Evolutionary conservation across 2,888 invertebrate genomes (phyloP), one percentile per base, ranked within the genome.

Genomic region (Spilosoma lubricipeda): DNA sequence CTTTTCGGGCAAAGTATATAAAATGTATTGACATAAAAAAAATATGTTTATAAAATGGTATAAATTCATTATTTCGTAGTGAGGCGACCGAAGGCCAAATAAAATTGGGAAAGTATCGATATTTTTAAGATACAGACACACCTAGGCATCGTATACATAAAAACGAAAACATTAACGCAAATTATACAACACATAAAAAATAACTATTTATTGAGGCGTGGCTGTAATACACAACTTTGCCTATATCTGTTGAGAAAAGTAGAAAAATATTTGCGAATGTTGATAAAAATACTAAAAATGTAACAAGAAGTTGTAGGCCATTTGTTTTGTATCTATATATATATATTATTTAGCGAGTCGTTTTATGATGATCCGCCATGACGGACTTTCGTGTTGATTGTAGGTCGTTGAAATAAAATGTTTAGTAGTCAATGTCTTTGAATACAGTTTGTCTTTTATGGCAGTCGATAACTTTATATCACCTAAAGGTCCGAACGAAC

Each of bases 401-500:
- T 48, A 36, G n/a, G 18, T 56, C 56, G 69, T 52, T 30, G 52
- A 69, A 69, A 36, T 33, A 66, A 23, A 66, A 56, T 36, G 36
- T 33, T 69, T n/a, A 15, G 56, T 69, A 39, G 33, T 69, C 36
- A 56, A 69, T 69, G 36, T 56, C n/a, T 48, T 67, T 33, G 23
- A 56, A 69, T 36, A n/a, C 36, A 18, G 33, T 69, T 69, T 69
- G 67, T 67, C 67, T 67, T 67, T 67, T 67, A 48, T 33, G 33
- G 48, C 48, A 33, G 33, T 5, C 48, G 48, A 48, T 67, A 67
- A 67, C 48, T 48, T 48, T 67, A 48, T 67, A 67, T 48, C 33
- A 67, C 48, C 20, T 20, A 48, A 48, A 48, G 67, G 48, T 48
- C 48, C 15, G 9, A 30, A 45, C 42, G 30, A 42, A 45, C 67